Evolutionary conservation across 2,797 vertebrate species (phyloP), one percentile per base, ranked within the genome.

Genomic region (Choloepus didactylus): DNA sequence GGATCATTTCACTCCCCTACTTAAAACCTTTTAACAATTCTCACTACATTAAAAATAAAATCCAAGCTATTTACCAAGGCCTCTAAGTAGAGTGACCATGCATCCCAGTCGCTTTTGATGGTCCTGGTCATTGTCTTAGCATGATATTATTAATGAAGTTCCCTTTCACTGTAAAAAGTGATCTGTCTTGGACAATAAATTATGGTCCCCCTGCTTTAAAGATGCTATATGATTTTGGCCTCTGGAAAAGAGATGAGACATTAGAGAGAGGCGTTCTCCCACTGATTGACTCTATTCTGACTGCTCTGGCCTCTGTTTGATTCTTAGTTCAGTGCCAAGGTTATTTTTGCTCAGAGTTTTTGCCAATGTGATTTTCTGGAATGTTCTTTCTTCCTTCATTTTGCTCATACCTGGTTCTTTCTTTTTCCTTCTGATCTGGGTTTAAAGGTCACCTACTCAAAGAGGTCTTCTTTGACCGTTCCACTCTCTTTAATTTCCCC

Each of bases 1-100:
- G 88, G 41, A 76, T 15, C 46, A 5, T 77, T 19, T 46, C 72
- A 72, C 72, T 95, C 7, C 19, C 31, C 18, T 84, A 25, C 46
- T 64, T 79, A 72, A 88, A 88, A 35, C n/a, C 38, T 18, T 92
- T 84, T 85, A 70, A 72, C 79, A 44, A 89, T 72, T 84, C 31
- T 31, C 35, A 27, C 19, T 41, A 29, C 46, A 21, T 92, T 84
- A 56, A 75, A 25, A 87, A n/a, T 86, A 46, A 87, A 91, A 60
- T 29, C 18, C 23, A 12, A 10, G 4, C 46, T 84, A 56, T 25
- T 92, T 70, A 64, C 35, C 79, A 92, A 77, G 12, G 21, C 54
- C 35, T 60, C 0, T 70, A 46, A 77, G 29, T 85, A 73, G 62
- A 27, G 64, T 38, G 41, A 23, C 10, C 10, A 21, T 67, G 31